Base-by-base conservation (phyloP, 1,140 invertebrate species). In the Eurytemora carolleeae region DNA sequence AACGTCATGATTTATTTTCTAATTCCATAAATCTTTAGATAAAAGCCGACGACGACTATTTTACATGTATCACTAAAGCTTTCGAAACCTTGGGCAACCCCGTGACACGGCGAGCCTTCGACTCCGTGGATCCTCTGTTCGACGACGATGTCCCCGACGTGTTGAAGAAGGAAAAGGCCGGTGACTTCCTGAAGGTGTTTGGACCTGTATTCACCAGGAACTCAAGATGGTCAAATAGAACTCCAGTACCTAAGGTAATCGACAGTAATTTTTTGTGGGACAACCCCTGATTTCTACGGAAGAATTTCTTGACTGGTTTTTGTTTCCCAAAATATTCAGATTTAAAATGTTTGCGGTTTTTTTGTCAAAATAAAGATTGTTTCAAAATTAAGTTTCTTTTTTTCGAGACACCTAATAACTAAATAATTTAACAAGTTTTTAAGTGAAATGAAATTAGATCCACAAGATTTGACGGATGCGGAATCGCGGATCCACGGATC, bases 61-160 rank as follows among this genome's bases (percentile, higher is more conserved):
- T 97, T 71, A 91, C 92, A 0, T 97, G 93, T 71, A 98, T 99
- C 68, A 97, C 93, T n/a, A 91, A 90, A 77, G 93, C 93, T 17
- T 90, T 86, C 79, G 90, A 95, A 75, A 87, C 82, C 24, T 76
- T 92, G 63, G 87, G 91, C 0, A 88, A 82, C 67, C 77, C 83
- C 16, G 70, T 77, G 2, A 90, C 86, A 68, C 77, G 93, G 65
- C 77, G 84, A 64, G 85, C 92, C 1, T 99, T 87, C 74, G 95
- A 99, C 75, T 95, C 91, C 23, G 82, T 98, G 61, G 95, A 98
- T 76, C 89, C 90, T 2, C 78, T 82, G 65, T 94, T 98, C 72
- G 90, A 94, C 71, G 88, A 98, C 67, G 76, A 76, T 63, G 75
- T 97, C 31, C 94, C 94, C 18, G 75, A 80, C 1, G 80, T 78